Evolutionary conservation across 2,888 invertebrate species (phyloP).

Genomic region (Agrotis exclamationis): DNA sequence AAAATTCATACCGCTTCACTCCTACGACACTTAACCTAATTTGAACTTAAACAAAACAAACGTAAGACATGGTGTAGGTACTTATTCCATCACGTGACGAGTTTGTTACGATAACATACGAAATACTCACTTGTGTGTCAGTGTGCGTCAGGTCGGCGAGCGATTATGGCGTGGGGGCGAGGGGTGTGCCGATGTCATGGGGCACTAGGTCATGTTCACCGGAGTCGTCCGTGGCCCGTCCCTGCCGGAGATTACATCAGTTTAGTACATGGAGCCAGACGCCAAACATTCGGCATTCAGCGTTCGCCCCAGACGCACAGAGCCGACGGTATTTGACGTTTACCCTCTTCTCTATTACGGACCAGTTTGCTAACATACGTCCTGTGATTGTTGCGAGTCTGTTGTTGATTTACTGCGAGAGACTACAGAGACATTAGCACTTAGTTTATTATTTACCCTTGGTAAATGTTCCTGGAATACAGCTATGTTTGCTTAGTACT

Average conservation of each 20-base stretch:
- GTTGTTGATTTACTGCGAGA: slow-evolving; percentile 17
- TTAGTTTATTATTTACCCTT: slow-evolving; percentile 1
- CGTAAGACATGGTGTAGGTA: slow-evolving; percentile 21
- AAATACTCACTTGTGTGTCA: slow-evolving; percentile 77
- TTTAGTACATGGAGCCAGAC: slow-evolving; percentile 49
- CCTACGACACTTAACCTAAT: slow-evolving; percentile 24
- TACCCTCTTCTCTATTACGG: slow-evolving; percentile 35
- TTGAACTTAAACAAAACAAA: slow-evolving; percentile 23
- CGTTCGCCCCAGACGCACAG: slow-evolving; percentile 8
- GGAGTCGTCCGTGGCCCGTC: slow-evolving; percentile 74
- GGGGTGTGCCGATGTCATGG: slow-evolving; percentile 85
- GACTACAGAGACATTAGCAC: background rate
- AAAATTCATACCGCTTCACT: slow-evolving; percentile 13
- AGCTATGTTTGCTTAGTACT: background rate
- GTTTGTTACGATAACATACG: slow-evolving; percentile 36
- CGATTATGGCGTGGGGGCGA: slow-evolving; percentile 76
- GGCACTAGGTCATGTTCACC: slow-evolving; percentile 89
- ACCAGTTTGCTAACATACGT: slow-evolving; percentile 48
- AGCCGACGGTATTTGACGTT: slow-evolving; percentile 8
- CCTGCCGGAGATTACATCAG: slow-evolving; percentile 73
- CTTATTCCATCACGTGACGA: slow-evolving; percentile 26
- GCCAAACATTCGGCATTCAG: slow-evolving; percentile 43
- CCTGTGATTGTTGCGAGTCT: slow-evolving; percentile 22
- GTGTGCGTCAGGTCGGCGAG: slow-evolving; percentile 84
- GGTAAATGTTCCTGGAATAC: background rate